A percentile compares a stretch with the other conserved stretches of the same genome.
Conservation (phyloP, 2,113 vertebrate genomes). For the Aleadryas rufinucha region DNA sequence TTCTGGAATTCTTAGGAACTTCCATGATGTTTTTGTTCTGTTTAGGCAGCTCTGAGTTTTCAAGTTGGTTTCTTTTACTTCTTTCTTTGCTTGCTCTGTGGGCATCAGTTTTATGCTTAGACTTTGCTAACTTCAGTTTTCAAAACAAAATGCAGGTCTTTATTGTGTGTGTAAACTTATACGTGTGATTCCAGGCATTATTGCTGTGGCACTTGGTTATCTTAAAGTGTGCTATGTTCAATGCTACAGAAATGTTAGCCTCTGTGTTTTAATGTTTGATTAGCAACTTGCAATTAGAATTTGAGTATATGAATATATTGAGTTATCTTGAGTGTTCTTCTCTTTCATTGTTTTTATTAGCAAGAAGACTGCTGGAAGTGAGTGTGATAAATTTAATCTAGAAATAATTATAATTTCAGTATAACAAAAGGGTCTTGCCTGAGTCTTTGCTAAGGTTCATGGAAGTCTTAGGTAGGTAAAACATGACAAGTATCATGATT, state of each 20-base stretch:
- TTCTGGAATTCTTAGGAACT: background rate
- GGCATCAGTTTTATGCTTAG: background rate
- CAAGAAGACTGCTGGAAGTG: background rate
- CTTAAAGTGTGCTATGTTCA: background rate
- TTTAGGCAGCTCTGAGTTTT: background rate
- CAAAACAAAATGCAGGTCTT: background rate
- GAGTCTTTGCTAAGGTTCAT: background rate
- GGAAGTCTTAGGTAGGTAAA: background rate
- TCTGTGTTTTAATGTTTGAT: background rate
- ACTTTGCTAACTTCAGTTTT: background rate
- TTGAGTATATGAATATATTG: background rate
- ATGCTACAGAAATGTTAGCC: background rate
- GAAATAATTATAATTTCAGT: background rate
- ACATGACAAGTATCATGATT: fast-evolving
- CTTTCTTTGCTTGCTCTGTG: background rate
- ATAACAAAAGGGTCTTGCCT: background rate
- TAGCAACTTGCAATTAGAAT: background rate
- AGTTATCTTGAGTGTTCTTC: background rate
- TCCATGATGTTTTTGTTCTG: background rate
- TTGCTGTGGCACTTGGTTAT: background rate
- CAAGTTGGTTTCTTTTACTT: background rate
- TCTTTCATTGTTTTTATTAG: background rate
- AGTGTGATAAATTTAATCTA: background rate
- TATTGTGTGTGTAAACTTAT: background rate
- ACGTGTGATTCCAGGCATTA: background rate